Percentiles rank a stretch among this genome's conserved stretches.
phyloP scores from a whole-genome alignment of 2,888 invertebrate species.

The Apoderus coryli region DNA sequence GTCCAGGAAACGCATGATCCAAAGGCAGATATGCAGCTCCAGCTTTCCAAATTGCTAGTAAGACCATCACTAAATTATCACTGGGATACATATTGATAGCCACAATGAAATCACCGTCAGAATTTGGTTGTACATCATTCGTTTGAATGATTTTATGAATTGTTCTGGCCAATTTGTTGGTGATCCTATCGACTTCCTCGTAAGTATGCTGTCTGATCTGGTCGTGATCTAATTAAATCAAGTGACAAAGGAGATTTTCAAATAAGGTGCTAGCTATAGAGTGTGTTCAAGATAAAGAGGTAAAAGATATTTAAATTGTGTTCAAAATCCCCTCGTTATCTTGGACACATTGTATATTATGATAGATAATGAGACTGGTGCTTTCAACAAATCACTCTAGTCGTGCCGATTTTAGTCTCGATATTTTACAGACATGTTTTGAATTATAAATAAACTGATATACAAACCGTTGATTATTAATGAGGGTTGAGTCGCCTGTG shows the following conservation, averaged over 20 bases:
- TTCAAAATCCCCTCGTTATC: too few relatives aligned
- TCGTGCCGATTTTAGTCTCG: too few relatives aligned
- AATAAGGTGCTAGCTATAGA: too few relatives aligned
- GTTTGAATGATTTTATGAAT: conserved; percentile 34
- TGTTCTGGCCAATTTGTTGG: conserved; percentile 43
- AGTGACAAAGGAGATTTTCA: too few relatives aligned
- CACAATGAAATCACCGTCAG: conserved; percentile 57
- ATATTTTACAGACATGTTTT: too few relatives aligned
- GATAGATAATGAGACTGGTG: too few relatives aligned
- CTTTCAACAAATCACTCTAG: too few relatives aligned
- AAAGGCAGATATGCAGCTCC: conserved; percentile 77
- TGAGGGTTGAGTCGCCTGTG: conserved; percentile 41
- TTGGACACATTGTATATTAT: too few relatives aligned
- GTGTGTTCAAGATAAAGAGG: too few relatives aligned
- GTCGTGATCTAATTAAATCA: conserved; percentile 21
- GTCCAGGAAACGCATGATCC: conserved; percentile 55
- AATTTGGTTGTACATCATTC: conserved; percentile 35
- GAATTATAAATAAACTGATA: too few relatives aligned
- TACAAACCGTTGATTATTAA: conserved; percentile 45
- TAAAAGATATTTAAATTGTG: too few relatives aligned
- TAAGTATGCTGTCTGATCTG: conserved; percentile 31
- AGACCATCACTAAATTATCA: conserved; percentile 46
- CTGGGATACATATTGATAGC: conserved; percentile 70
- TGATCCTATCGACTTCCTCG: conserved; percentile 38
- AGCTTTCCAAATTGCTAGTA: conserved; percentile 65